Conservation (phyloP, 2,797 vertebrate species). For the Perodicticus potto region DNA sequence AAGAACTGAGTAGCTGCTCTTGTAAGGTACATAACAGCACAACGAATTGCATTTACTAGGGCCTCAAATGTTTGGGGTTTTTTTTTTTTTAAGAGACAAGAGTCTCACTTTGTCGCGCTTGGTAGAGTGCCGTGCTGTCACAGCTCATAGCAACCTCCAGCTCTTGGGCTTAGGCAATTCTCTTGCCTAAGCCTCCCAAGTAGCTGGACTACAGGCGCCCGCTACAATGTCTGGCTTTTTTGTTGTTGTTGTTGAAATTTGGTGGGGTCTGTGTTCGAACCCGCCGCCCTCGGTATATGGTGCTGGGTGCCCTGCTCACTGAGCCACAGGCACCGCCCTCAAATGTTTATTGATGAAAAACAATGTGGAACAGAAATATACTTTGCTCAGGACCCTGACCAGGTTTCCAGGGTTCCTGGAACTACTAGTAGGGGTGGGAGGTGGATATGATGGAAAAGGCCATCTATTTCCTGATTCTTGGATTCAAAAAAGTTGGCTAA, state of each 20-base stretch:
- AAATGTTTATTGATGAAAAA: neutral
- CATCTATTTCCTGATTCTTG: neutral
- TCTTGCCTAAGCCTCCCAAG: too few species aligned
- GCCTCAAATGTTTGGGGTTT: neutral
- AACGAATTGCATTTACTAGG: neutral
- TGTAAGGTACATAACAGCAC: neutral
- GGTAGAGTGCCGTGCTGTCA: too few species aligned
- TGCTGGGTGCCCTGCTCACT: too few species aligned
- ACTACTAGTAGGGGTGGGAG: neutral
- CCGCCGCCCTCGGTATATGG: too few species aligned
- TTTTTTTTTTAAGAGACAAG: too few species aligned
- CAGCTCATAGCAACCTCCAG: too few species aligned
- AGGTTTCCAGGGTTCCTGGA: neutral
- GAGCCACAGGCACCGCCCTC: neutral
- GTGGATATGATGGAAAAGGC: neutral
- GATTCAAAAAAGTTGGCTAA: neutral
- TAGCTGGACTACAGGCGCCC: too few species aligned
- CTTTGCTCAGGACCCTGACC: neutral
- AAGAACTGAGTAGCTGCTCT: conserved; percentile 6
- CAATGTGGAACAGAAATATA: neutral
- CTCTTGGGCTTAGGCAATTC: too few species aligned
- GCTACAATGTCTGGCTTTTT: too few species aligned
- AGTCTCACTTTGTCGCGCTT: too few species aligned
- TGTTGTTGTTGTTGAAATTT: too few species aligned
- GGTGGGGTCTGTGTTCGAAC: too few species aligned